Evolutionary conservation across 2,113 vertebrate species (phyloP).

Genomic region (Ptilonorhynchus violaceus): DNA sequence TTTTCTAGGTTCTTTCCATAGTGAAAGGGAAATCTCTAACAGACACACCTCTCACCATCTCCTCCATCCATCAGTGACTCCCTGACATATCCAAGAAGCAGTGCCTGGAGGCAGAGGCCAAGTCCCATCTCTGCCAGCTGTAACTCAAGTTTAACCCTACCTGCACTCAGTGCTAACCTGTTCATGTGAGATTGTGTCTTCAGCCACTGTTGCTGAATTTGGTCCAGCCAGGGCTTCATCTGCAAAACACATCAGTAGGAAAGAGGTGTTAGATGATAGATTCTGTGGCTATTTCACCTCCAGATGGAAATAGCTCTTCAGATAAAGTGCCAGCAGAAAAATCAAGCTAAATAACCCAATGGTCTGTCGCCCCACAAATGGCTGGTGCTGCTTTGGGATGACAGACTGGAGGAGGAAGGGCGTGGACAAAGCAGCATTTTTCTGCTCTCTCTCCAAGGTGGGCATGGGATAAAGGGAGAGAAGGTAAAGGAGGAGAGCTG

Average conservation of each 20-base stretch:
- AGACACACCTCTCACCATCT: background rate
- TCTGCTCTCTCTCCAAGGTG: background rate
- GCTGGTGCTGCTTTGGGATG: background rate
- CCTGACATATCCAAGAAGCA: background rate
- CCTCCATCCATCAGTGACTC: background rate
- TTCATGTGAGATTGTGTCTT: background rate
- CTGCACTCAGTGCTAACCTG: background rate
- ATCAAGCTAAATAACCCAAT: background rate
- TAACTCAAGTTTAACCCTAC: background rate
- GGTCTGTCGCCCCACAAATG: background rate
- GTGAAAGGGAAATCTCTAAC: background rate
- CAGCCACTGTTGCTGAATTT: background rate
- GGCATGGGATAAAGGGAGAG: background rate
- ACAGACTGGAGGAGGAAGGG: background rate
- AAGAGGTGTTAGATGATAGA: background rate
- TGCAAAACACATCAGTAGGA: slow-evolving; percentile 11
- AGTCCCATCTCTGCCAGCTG: background rate
- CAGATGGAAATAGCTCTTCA: background rate
- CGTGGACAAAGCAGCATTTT: background rate
- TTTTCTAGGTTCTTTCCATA: background rate
- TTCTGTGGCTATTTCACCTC: background rate
- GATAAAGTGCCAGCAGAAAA: background rate
- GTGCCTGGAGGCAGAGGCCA: background rate
- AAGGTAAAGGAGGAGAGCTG: background rate
- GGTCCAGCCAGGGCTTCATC: background rate